Evolutionary conservation across 2,113 vertebrate genomes (phyloP).

Genomic region (Silurus asotus): DNA sequence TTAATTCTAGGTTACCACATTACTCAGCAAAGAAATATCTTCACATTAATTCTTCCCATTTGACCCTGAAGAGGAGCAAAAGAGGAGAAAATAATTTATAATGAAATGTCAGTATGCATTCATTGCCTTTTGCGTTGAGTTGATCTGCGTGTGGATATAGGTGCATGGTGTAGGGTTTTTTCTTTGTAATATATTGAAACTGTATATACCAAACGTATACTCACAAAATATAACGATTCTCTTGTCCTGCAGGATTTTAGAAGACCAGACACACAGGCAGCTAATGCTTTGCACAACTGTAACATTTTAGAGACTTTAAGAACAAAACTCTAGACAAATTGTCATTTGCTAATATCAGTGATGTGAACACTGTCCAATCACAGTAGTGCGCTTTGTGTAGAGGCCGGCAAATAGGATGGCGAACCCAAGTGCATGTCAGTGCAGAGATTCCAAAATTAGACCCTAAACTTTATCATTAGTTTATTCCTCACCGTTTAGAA

Average conservation of each 20-base stretch:
- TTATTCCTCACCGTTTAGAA: no score
- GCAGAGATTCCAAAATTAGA: neutral
- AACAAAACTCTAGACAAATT: neutral
- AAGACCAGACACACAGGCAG: neutral
- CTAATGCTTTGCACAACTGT: neutral
- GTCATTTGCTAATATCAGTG: neutral
- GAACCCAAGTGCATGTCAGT: neutral
- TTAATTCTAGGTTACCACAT: neutral
- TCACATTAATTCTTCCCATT: neutral
- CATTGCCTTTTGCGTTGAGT: neutral
- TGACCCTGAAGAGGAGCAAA: neutral
- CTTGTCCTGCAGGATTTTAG: neutral
- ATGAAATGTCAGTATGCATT: neutral
- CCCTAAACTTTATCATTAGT: no score
- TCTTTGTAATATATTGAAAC: neutral
- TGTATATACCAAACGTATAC: neutral
- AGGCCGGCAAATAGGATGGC: neutral
- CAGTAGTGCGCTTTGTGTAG: neutral
- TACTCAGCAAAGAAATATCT: neutral
- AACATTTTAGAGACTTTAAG: neutral
- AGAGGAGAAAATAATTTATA: neutral
- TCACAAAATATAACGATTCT: neutral
- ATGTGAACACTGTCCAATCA: neutral
- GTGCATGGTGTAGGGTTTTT: neutral
- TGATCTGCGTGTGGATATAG: neutral